A percentile compares a stretch with the other conserved stretches of the same genome.
Evolutionary conservation across 2,888 invertebrate species (phyloP).

Genomic region (Uropetala carovei): DNA sequence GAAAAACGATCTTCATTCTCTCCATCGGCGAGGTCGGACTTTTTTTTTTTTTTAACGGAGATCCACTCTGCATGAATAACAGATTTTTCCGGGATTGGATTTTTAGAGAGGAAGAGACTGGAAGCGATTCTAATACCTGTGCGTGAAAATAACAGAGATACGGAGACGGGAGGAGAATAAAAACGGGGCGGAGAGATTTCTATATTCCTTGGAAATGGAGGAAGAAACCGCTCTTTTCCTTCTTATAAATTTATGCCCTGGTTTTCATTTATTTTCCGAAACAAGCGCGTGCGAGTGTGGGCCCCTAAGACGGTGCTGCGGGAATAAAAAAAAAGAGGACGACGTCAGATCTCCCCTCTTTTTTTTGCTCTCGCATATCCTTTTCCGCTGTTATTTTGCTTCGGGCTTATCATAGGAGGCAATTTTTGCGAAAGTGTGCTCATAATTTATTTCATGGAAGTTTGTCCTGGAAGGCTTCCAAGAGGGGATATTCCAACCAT

Average conservation of each 20-base stretch:
- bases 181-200: slow-evolving; percentile 5
- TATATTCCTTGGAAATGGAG: not conserved
- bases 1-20: too few relatives aligned
- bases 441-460: slow-evolving; percentile 43
- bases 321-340: not conserved
- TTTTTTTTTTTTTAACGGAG: too few relatives aligned
- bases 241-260: not conserved
- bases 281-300: not conserved
- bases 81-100: slow-evolving; percentile 21
- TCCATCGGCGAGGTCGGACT: too few relatives aligned
- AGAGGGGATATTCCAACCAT: slow-evolving; percentile 18
- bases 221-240: not conserved
- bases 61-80: slow-evolving; percentile 16
- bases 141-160: not conserved
- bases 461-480: slow-evolving; percentile 32
- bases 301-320: not conserved
- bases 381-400: not conserved
- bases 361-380: not conserved
- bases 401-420: slow-evolving; percentile 45
- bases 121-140: not conserved
- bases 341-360: not conserved
- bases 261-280: slow-evolving; percentile 23
- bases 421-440: slow-evolving; percentile 18
- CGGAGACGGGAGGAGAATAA: not conserved
- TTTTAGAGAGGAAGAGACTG: not conserved